Evolutionary conservation across 1,140 invertebrate genomes (phyloP).

Genomic region (roundworm (Caenorhabditis elegans)): WBcel235 BX284603.4:7199501-7200000

Average conservation of each 20-base stretch:
- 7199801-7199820: neutral
- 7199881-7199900: neutral
- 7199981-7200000: too few species aligned
- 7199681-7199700: neutral
- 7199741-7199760: slow-evolving; percentile 7
- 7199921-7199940: neutral
- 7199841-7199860: neutral
- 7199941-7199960: too few species aligned
- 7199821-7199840: neutral
- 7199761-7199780: neutral
- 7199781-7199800: slow-evolving; percentile 13
- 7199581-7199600: neutral
- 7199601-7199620: neutral
- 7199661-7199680: neutral
- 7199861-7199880: too few species aligned
- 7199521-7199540: too few species aligned
- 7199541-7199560: neutral
- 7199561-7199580: neutral
- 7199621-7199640: neutral
- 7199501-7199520: too few species aligned
- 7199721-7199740: neutral
- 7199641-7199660: too few species aligned
- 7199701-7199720: neutral
- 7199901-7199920: neutral
- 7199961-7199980: too few species aligned